Conservation (phyloP, 2,888 invertebrate species). For the Polyommatus icarus region DNA sequence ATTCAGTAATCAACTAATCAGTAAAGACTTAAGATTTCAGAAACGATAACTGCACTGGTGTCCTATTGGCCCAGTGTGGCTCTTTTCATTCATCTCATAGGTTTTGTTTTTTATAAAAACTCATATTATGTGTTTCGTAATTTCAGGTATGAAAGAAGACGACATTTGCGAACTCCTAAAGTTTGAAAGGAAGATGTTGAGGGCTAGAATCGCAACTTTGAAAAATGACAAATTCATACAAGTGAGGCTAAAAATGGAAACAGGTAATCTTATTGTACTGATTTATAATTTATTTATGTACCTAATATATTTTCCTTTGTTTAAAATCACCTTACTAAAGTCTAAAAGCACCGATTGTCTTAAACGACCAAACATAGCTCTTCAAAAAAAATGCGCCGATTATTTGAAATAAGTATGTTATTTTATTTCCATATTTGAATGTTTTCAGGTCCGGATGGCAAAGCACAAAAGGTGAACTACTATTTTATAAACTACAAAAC, state of each 20-base stretch:
- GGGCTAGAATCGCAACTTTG: conserved; percentile 91
- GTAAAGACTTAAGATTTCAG: too few species aligned
- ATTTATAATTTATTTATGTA: too few species aligned
- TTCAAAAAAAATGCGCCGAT: too few species aligned
- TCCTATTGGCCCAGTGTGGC: too few species aligned
- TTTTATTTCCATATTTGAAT: background rate
- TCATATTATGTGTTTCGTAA: too few species aligned
- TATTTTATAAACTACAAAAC: conserved; percentile 98
- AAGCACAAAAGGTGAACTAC: conserved; percentile 97
- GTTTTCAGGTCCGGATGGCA: conserved; percentile 86
- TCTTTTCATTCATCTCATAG: too few species aligned
- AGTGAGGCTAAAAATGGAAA: conserved; percentile 96
- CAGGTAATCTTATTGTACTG: conserved; percentile 75
- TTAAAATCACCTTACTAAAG: background rate
- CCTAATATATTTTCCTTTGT: background rate
- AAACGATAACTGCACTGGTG: too few species aligned
- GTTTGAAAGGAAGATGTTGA: conserved; percentile 95
- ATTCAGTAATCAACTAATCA: too few species aligned
- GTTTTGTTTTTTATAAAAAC: too few species aligned
- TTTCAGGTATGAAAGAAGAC: conserved; percentile 90
- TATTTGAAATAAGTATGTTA: too few species aligned
- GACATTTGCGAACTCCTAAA: conserved; percentile 94
- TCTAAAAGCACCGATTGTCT: background rate
- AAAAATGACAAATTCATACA: conserved; percentile 97
- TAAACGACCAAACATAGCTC: too few species aligned